Base-by-base conservation (phyloP, 2,797 vertebrate species). In the Neosilurus mollespiculum region DNA sequence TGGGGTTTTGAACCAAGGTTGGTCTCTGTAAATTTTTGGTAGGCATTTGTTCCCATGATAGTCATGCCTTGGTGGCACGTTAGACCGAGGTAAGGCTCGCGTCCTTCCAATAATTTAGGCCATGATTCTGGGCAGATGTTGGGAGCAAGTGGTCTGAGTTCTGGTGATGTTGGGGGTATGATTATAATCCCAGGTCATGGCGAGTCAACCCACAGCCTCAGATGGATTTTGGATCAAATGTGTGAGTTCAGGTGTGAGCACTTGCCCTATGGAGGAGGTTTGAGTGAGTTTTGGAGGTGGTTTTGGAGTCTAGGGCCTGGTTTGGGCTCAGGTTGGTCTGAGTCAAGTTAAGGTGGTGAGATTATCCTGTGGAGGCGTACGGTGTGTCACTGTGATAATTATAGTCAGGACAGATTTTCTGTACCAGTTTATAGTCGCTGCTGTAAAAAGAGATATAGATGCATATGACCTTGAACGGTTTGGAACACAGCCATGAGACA, bases 391-490 rank as follows among this genome's bases (percentile, higher is more conserved):
- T 99, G 90, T 99, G 98, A 91, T 99, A 99, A 90, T 99, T 99
- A 90, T 99, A 99, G 94, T 99, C 98, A 0, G 98, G 98, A 88
- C 98, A 99, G 83, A 99, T 98, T 91, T 99, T 99, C 86, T 99
- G 98, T 91, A 99, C 98, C 91, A 99, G 96, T 96, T 99, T 99
- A 90, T 99, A 99, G 93, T 99, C 98, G 65, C 97, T 94, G 30
- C 98, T 99, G 94, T 98, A 98, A 92, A 99, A 99, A 81, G 97
- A 97, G 67, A 99, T 99, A 90, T 99, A 99, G 93, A 99, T 99
- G 94, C 98, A 99, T 91, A 99, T 99, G 86, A 99, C 98, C 91
- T 99, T 99, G 90, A 99, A 99, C 14, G 98, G 98, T 90, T 99
- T 99, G 1, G 98, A 99, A 89, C 98, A 99, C 89, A 99, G 91